A percentile compares a stretch with the other conserved stretches of the same genome.
Conservation (phyloP, 2,113 vertebrate genomes). For the Nipponia nippon region DNA sequence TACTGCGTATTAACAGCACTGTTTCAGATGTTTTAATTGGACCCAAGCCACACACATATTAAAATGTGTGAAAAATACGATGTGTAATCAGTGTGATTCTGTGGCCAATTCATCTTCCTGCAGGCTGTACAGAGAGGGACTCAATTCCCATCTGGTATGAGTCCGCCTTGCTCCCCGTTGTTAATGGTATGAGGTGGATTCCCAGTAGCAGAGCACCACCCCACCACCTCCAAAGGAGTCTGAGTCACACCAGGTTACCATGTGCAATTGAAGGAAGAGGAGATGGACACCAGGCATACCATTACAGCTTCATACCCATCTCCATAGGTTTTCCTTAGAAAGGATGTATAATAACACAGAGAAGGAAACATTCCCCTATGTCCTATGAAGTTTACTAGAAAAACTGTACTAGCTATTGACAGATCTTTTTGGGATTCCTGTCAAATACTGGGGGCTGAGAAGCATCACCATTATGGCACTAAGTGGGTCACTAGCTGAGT, state of each 20-base stretch:
- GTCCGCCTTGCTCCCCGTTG: background rate
- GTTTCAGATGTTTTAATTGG: background rate
- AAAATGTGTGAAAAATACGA: background rate
- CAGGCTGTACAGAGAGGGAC: background rate
- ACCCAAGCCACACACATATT: background rate
- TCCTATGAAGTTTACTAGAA: background rate
- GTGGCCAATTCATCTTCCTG: background rate
- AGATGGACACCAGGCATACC: background rate
- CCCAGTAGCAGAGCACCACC: background rate
- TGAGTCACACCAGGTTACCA: background rate
- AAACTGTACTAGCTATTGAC: background rate
- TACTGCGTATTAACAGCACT: background rate
- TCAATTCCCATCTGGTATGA: background rate
- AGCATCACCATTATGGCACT: background rate
- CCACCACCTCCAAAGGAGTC: background rate
- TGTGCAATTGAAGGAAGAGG: background rate
- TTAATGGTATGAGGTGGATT: background rate
- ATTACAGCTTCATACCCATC: background rate
- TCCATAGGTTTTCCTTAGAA: background rate
- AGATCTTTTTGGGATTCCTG: background rate
- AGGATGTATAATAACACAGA: background rate
- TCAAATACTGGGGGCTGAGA: background rate
- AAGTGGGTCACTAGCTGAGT: background rate
- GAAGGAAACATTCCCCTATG: background rate
- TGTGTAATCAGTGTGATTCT: background rate